Evolutionary conservation across 2,797 vertebrate species (phyloP).

Genomic region (Sitta carolinensis): DNA sequence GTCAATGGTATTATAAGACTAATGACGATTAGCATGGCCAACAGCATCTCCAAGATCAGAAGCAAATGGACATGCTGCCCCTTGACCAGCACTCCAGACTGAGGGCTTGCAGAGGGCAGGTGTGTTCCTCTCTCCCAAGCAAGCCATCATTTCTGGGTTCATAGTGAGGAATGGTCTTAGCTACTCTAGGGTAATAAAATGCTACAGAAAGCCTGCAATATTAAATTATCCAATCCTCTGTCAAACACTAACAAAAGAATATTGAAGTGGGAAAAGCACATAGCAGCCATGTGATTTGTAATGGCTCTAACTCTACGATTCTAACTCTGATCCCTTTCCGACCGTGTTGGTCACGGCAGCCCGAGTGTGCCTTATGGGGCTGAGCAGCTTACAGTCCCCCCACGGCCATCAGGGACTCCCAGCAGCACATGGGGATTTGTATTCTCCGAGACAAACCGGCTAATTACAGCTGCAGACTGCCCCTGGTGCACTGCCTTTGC

Average conservation of each 20-base stretch:
- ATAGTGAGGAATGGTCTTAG: slow-evolving; percentile 44
- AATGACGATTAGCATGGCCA: neutral
- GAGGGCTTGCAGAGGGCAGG: neutral
- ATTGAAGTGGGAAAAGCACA: slow-evolving; percentile 23
- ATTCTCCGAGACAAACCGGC: neutral
- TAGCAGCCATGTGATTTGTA: neutral
- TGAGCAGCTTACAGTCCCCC: slow-evolving; percentile 2
- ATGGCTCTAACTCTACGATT: neutral
- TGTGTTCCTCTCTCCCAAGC: neutral
- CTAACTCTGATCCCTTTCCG: neutral
- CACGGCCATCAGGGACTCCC: neutral
- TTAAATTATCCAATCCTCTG: slow-evolving; percentile 11
- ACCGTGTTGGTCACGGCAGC: neutral
- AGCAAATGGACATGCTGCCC: neutral
- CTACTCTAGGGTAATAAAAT: slow-evolving; percentile 51
- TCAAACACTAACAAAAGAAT: slow-evolving; percentile 21
- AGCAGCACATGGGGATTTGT: neutral
- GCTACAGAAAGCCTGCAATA: slow-evolving; percentile 58
- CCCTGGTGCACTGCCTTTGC: neutral
- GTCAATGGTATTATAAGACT: neutral
- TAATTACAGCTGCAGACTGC: neutral
- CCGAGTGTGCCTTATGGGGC: neutral
- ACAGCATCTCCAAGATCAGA: neutral
- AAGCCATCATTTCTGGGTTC: neutral
- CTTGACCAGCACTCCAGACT: neutral